Evolutionary conservation across 2,113 vertebrate species (phyloP), one percentile per base, ranked within the genome.

Genomic region (Tinamus guttatus): DNA sequence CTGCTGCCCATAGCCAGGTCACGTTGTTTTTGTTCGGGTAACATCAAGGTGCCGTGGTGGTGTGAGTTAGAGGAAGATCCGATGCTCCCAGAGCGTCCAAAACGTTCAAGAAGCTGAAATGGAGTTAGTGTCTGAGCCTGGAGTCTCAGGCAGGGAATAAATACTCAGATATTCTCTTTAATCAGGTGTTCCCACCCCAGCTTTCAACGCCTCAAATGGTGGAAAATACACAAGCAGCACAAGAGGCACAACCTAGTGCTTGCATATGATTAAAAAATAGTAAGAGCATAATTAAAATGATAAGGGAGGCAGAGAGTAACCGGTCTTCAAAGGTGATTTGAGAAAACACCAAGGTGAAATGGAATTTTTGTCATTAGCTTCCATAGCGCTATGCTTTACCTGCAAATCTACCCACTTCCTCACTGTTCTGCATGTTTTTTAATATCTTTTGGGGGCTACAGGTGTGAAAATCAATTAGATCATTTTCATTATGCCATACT

Each of bases 241-340:
- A 60, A 62, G 54, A 86, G 58, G 58, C 49, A 20, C 18, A 84
- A 43, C 13, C 3, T 13, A 7, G 1, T 22, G 76, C 58, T 52
- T 60, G 34, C 36, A 15, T 63, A 32, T 52, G 63, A 90, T 68
- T 90, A 25, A 75, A 85, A 79, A 83, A 21, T 32, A 78, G 41
- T 38, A 87, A 58, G 11, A 78, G 38, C 8, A 28, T 86, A 84
- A 96, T 90, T 94, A 93, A 77, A 81, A 81, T 74, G n/a, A 76
- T 81, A 88, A 87, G 2, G 0, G 43, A 49, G 40, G 10, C n/a
- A 94, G 58, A 81, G 93, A 58, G 65, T 65, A 93, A 68, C 81
- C 24, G 38, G 5, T 51, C 41, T 84, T 54, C 83, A 79, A 88
- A 79, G 70, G 45, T 62, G 47, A 60, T 79, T 67, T 89, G 74